phyloP scores from a whole-genome alignment of 2,113 vertebrate genomes.

The Carassius carassius region DNA sequence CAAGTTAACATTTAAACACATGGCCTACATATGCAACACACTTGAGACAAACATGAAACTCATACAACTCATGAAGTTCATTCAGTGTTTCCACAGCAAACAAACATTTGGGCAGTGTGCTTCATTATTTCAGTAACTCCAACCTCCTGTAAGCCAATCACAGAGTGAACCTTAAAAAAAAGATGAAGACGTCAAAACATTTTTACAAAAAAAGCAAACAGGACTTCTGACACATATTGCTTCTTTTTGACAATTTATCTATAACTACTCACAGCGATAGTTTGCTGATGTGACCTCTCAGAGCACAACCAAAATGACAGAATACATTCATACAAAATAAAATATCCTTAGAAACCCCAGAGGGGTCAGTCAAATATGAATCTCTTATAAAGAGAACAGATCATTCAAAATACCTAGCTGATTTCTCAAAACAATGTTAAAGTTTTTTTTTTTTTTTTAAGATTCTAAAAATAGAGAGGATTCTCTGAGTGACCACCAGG shows the following conservation, averaged over 20 bases:
- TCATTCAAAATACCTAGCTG: neutral
- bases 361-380: neutral
- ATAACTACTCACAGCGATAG: neutral
- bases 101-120: neutral
- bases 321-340: constrained; percentile 17
- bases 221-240: constrained; percentile 6
- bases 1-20: neutral
- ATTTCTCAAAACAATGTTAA: neutral
- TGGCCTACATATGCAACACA: constrained; percentile 47
- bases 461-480: constrained; percentile 1
- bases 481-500: constrained; percentile 37
- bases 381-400: constrained; percentile 60
- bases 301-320: constrained; percentile 18
- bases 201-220: neutral
- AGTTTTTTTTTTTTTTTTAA: neutral
- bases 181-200: neutral
- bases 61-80: neutral
- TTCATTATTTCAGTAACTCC: neutral
- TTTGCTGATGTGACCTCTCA: constrained; percentile 16
- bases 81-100: neutral
- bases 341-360: constrained; percentile 38
- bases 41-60: constrained; percentile 6
- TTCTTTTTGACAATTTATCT: neutral
- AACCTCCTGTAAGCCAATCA: neutral
- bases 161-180: constrained; percentile 6